Base-by-base conservation (phyloP, 2,113 vertebrate genomes). In the Pomatorhinus ruficollis region DNA sequence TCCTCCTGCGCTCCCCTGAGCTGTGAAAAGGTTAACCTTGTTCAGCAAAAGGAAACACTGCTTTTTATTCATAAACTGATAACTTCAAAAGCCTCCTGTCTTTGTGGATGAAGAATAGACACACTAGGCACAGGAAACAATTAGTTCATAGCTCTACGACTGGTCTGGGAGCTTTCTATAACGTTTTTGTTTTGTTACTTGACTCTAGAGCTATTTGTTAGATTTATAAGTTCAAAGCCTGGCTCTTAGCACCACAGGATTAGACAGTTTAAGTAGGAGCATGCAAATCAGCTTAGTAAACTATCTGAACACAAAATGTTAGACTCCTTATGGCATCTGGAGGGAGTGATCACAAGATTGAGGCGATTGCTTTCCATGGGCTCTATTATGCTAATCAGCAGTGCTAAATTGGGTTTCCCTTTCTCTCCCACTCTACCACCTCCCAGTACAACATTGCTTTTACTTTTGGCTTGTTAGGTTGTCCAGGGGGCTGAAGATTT, bases 211-310 rank as follows among this genome's bases (percentile, higher is more conserved):
- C 78, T 91, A 35, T 89, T 94, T 96, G 87, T 93, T 95, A 88
- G 76, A 93, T 93, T 97, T 96, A 16, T 50, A 66, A 81, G 81
- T 95, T 84, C 83, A 97, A 95, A 97, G 85, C 86, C 53, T 83
- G 89, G 69, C 60, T 94, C 52, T 94, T 77, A 63, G 71, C 71
- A 64, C 71, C 64, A 77, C 71, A 56, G 88, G 80, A 90, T 90
- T 90, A 90, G 88, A 90, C 88, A 83, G 80, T 90, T 90, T 90
- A 94, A 97, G 94, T 95, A 97, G 96, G 95, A 97, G 91, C 97
- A 95, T 94, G 93, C 91, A 95, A 79, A 96, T 91, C 87, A 94
- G 96, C 93, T 98, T 97, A 91, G 92, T 93, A 84, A 92, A 76
- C 88, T 93, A 90, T 94, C 95, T 90, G 74, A 83, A 77, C 69